Percentiles rank a stretch among this genome's conserved stretches.
Evolutionary conservation across 2,797 vertebrate species (phyloP).

Genomic region (Setipinna tenuifilis): DNA sequence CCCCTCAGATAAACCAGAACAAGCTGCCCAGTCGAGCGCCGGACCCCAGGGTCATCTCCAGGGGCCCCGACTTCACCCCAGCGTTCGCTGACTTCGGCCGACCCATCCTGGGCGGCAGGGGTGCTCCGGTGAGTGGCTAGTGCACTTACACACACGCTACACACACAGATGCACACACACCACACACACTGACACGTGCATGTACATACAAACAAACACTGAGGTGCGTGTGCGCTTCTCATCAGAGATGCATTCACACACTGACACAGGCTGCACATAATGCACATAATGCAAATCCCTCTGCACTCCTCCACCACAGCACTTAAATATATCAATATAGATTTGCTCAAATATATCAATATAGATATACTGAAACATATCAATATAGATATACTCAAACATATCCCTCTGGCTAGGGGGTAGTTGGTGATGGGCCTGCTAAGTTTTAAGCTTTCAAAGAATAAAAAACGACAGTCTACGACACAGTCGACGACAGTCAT

Average conservation of each 20-base stretch:
- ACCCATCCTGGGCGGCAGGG: constrained; percentile 83
- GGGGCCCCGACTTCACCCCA: constrained; percentile 96
- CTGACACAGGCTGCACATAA: neutral
- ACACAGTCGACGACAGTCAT: too few relatives aligned
- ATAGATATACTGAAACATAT: too few relatives aligned
- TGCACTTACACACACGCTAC: neutral
- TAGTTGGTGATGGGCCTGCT: too few relatives aligned
- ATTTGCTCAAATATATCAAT: too few relatives aligned
- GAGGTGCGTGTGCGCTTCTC: too few relatives aligned
- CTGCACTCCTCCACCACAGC: neutral
- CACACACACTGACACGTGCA: neutral
- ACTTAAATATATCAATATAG: neutral
- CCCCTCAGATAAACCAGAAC: constrained; percentile 89
- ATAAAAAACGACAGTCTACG: too few relatives aligned
- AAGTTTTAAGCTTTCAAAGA: too few relatives aligned
- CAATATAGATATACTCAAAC: too few relatives aligned
- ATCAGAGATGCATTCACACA: neutral
- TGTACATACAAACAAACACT: too few relatives aligned
- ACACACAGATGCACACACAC: neutral
- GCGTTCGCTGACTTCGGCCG: constrained; percentile 96
- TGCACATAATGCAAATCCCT: neutral
- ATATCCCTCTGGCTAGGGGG: too few relatives aligned
- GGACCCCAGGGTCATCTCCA: constrained; percentile 89
- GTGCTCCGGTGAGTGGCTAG: constrained; percentile 82
- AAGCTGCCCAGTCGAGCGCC: constrained; percentile 84